Conservation (phyloP, 2,113 vertebrate species). For the Elephas maximus region DNA sequence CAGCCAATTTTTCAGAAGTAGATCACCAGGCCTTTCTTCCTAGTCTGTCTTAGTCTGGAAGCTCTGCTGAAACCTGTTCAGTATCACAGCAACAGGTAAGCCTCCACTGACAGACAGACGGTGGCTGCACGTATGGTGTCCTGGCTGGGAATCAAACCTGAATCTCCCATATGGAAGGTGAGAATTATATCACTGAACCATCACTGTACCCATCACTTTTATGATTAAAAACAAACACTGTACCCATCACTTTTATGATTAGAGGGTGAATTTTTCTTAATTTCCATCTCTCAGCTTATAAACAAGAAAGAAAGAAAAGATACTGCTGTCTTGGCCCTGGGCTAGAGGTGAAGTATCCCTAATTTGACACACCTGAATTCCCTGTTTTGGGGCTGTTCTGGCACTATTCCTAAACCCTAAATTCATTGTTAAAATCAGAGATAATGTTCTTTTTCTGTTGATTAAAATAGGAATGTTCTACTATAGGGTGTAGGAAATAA, state of each 20-base stretch:
- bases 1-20: not conserved
- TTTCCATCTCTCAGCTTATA: not conserved
- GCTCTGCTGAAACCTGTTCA: not conserved
- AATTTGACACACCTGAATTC: not conserved
- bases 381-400: not conserved
- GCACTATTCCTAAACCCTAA: not conserved
- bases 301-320: not conserved
- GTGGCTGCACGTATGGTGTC: not conserved
- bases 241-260: not conserved
- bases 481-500: not conserved
- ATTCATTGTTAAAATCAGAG: not conserved
- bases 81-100: not conserved
- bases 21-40: not conserved
- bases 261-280: not conserved
- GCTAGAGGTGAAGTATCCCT: not conserved
- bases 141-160: not conserved
- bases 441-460: not conserved
- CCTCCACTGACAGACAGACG: not conserved
- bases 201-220: not conserved
- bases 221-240: not conserved
- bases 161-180: not conserved
- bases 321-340: not conserved
- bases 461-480: not conserved
- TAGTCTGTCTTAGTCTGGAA: not conserved
- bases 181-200: not conserved